A percentile compares a stretch with the other conserved stretches of the same genome.
Conservation (phyloP, 1,140 invertebrate genomes). For the Calycopis cecrops region DNA sequence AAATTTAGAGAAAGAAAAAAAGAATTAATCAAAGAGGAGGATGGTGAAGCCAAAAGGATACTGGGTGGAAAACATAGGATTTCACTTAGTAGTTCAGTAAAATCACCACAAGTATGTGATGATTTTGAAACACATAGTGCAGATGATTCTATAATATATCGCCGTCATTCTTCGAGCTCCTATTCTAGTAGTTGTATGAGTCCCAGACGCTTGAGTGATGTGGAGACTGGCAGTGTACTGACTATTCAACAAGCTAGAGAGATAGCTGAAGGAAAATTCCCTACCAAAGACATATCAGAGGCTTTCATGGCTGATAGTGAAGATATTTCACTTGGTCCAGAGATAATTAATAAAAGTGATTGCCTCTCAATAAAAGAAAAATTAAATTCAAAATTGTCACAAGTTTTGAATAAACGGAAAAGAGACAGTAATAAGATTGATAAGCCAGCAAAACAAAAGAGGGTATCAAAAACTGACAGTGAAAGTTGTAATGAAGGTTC, state of each 20-base stretch:
- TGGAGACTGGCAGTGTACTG: conserved; percentile 31
- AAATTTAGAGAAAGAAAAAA: conserved; percentile 71
- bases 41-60: conserved; percentile 66
- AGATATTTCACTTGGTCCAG: conserved; percentile 28
- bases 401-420: conserved; percentile 64
- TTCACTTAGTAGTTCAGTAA: conserved; percentile 57
- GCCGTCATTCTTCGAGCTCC: conserved; percentile 87
- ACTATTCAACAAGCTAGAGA: conserved; percentile 20
- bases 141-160: conserved; percentile 86
- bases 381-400: conserved; percentile 57
- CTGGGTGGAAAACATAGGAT: conserved; percentile 54
- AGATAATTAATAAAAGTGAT: conserved; percentile 61
- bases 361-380: conserved; percentile 65
- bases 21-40: conserved; percentile 50
- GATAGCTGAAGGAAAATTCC: conserved; percentile 20
- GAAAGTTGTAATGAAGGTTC: conserved; percentile 28
- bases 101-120: conserved; percentile 75
- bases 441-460: conserved; percentile 54
- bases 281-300: conserved; percentile 23
- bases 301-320: conserved; percentile 40
- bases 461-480: conserved; percentile 33
- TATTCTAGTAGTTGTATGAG: conserved; percentile 82
- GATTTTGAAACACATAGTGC: conserved; percentile 77
- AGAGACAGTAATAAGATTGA: conserved; percentile 49
- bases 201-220: conserved; percentile 61